Evolutionary conservation across 37 sponge, comb jelly and placozoan species (phyloP).

Genomic region (Agelas oroides): DNA sequence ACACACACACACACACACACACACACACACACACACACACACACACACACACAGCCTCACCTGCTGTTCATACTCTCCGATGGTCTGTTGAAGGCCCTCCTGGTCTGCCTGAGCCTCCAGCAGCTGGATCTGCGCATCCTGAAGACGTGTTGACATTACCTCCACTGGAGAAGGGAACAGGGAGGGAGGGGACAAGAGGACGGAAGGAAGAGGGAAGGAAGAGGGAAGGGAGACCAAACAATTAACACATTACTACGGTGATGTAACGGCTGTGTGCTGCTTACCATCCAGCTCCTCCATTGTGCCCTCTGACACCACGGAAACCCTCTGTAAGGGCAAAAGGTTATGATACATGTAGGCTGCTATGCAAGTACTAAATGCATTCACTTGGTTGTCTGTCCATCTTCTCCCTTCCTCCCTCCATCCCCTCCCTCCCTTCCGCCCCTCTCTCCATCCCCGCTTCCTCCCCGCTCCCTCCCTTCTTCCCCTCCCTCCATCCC

Average conservation of each 20-base stretch:
- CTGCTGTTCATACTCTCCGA: conserved; percentile 43
- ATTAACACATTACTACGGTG: background rate
- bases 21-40: too few species aligned
- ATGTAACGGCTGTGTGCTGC: background rate
- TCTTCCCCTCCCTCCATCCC: background rate
- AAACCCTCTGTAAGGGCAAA: too few species aligned
- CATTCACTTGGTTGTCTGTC: too few species aligned
- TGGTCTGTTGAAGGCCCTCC: conserved; percentile 4
- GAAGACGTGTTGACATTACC: background rate
- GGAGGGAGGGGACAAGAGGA: background rate
- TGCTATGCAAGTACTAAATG: too few species aligned
- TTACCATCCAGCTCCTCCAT: conserved; percentile 12
- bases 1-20: too few species aligned
- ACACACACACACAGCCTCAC: background rate
- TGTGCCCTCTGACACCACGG: background rate
- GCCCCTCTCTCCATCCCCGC: too few species aligned
- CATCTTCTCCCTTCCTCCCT: too few species aligned
- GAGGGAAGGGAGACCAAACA: too few species aligned
- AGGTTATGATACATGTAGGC: too few species aligned
- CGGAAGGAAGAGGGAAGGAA: background rate
- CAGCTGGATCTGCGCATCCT: conserved; percentile 28
- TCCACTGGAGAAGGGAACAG: conserved; percentile 6
- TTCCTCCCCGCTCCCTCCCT: background rate
- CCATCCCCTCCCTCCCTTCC: too few species aligned
- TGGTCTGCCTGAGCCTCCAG: background rate